Evolutionary conservation across 1,140 invertebrate species (phyloP), one percentile per base, ranked within the genome.

Genomic region (Acromyrmex heyeri): DNA sequence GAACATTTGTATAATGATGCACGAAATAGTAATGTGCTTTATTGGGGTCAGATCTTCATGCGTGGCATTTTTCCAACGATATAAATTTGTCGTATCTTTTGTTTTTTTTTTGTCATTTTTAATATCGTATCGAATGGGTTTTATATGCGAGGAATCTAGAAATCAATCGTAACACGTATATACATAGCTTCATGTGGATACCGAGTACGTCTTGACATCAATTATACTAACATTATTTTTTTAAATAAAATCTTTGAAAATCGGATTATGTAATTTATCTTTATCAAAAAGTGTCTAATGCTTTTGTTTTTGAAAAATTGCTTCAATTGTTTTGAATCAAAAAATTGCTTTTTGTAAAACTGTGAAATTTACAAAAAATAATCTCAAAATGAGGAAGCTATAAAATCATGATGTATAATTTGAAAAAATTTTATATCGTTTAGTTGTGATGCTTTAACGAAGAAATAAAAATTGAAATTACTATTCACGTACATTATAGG

Each of bases 131-230:
- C 21, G 53, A 79, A 85, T 89, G 61, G 38, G 55, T 77, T 83
- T 85, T 76, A 59, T 55, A 53, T 34, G 72, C 8, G 10, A 75
- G 83, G 67, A 61, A 89, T 65, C 4, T 53, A 64, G 86, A 73
- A 87, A 90, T 90, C 79, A 79, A 89, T 89, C 79, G 73, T 27
- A 12, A 61, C 21, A 48, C 62, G 30, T 88, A 8, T 8, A 0
- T 44, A 44, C 61, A 77, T 24, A 24, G 24, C 24, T 24, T 24
- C 24, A 1, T 4, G 48, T 2, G 30, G 21, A 65, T 70, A 88
- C 53, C 44, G 44, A 70, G 82, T 30, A 30, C 3, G 4, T 88
- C 16, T n/a, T 27, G 18, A 30, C 10, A 38, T 5, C 6, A 65
- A 34, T 6, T 14, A 3, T 14, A 7, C 16, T 34, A 30, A 18